Base-by-base conservation (phyloP, 35 echinoderm and acorn worm species). In the Diadema setosum region DNA sequence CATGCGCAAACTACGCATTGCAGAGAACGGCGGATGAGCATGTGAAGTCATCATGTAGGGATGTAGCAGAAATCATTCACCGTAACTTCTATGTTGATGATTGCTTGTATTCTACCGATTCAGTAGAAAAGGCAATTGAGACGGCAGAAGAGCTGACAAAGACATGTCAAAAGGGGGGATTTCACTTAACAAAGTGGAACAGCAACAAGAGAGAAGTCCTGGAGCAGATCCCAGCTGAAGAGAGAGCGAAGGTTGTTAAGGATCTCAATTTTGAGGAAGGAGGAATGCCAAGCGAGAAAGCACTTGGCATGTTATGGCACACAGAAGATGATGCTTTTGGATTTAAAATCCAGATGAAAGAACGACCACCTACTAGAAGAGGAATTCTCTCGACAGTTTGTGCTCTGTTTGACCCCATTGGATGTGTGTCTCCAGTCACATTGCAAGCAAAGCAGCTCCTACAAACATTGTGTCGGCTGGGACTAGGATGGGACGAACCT, bases 241-340 rank as follows among this genome's bases (percentile, higher is more conserved):
- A 76, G 14, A 20, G 73, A 50, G 88, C 93, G 17, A 58, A 42
- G 20, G 43, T 31, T 7, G 59, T 90, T 0, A 83, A 42, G 18
- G 32, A 82, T 9, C 11, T 82, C 18, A 65, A 95, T 56, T 32
- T 95, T 14, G 32, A 69, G 83, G 39, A 81, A 43, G 91, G 76
- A 25, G 70, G 82, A 30, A 58, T 91, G 41, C 93, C 88, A 4
- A 56, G 39, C 2, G 93, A 95, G 83, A 45, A 82, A 39, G 78
- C 93, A 6, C 64, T 95, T 1, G 83, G 93, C 9, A 35, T 95
- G 3, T 46, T 58, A 18, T 95, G 93, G 93, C 52, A 49, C 39
- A 61, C 46, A 8, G 29, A 80, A 5, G 18, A 34, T 9, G 93
- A 95, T 42, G 32, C 40, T 5, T 91, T 91, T 32, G 39, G 39